phyloP scores from a whole-genome alignment of 2,888 invertebrate genomes.

The Campopleginae sp. region DNA sequence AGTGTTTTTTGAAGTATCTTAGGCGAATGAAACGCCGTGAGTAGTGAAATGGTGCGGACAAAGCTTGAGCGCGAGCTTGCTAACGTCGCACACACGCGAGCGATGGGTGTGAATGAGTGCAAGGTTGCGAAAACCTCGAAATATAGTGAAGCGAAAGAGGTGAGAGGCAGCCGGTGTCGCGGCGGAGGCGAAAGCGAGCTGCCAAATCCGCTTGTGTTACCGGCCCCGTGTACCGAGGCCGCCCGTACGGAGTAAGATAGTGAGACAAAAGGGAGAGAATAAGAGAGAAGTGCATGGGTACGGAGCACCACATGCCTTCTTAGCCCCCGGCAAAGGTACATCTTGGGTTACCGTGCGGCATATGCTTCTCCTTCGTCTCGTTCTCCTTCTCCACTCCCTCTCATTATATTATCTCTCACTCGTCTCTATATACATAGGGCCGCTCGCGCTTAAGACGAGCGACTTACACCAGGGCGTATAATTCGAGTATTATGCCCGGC shows the following conservation, averaged over 20 bases:
- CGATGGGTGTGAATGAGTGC: slow-evolving; percentile 15
- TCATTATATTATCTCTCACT: slow-evolving; percentile 55
- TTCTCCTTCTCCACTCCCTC: slow-evolving; percentile 58
- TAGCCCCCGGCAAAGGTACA: slow-evolving; percentile 66
- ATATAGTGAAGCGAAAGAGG: slow-evolving; percentile 32
- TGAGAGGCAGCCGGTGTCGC: slow-evolving; percentile 45
- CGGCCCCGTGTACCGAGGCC: slow-evolving; percentile 65
- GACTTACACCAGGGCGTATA: slow-evolving; percentile 72
- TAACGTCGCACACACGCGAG: not conserved
- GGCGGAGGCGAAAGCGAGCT: slow-evolving; percentile 66
- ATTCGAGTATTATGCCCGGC: slow-evolving; percentile 75
- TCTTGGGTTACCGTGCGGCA: slow-evolving; percentile 69
- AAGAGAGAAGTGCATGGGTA: slow-evolving; percentile 5
- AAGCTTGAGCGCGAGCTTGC: slow-evolving; percentile 11
- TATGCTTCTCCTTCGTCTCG: slow-evolving; percentile 61
- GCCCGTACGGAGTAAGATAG: slow-evolving; percentile 31
- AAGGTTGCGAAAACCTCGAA: slow-evolving; percentile 64
- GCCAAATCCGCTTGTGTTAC: slow-evolving; percentile 75
- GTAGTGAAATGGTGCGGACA: slow-evolving; percentile 26
- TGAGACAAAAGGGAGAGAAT: slow-evolving; percentile 1
- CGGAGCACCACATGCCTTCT: slow-evolving; percentile 62
- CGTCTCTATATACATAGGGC: slow-evolving; percentile 49
- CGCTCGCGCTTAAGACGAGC: slow-evolving; percentile 56
- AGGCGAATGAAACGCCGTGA: not conserved
- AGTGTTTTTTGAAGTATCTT: not conserved